Evolutionary conservation across 1,140 invertebrate genomes (phyloP), one percentile per base, ranked within the genome.

Genomic region (Drosophila sucinea): DNA sequence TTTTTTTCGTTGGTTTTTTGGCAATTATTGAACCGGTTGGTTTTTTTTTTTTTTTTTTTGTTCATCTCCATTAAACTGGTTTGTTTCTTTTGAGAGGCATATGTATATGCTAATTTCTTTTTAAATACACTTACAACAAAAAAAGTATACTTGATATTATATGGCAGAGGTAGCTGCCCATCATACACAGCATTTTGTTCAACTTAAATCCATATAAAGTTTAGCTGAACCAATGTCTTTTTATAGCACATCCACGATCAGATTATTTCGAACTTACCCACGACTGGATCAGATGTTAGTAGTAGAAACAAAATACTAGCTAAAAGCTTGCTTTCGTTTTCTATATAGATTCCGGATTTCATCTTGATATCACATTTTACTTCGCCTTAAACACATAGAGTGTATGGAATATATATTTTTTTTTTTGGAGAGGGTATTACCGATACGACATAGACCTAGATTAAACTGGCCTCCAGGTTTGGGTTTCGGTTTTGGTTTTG

Each of bases 1-100:
- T 61, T 78, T 41, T 60, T 47, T 25, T 60, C 51, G 61, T 60
- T 64, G 38, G 32, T 62, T 66, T 67, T 70, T 64, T 77, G 54
- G 58, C 64, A 60, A 87, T 86, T 86, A 83, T 73, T 79, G 76
- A 87, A 86, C 83, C 83, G 83, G 83, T 86, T 70, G 29, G 47
- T 56, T 61, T 72, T 55, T 27, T 29, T 62, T 30, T 47, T 17
- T 23, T 57, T 10, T 10, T 30, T 64, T 55, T 38, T 11, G 5
- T 8, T 51, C 44, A 51, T 51, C 44, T 51, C 25, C 44, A 51
- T 51, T 27, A 75, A 75, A 75, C 73, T 38, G 63, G 73, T 75
- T 75, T 75, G 47, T 51, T 51, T 51, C 44, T 51, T 51, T 38
- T 60, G 10, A 75, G 73, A 68, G 60, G 70, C 47, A 67, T 54